These are phyloP conservation scores for Melitaea cinxia DNA, from an alignment of 1,140 invertebrate genomes.

Conservation along the genomic window DNA sequence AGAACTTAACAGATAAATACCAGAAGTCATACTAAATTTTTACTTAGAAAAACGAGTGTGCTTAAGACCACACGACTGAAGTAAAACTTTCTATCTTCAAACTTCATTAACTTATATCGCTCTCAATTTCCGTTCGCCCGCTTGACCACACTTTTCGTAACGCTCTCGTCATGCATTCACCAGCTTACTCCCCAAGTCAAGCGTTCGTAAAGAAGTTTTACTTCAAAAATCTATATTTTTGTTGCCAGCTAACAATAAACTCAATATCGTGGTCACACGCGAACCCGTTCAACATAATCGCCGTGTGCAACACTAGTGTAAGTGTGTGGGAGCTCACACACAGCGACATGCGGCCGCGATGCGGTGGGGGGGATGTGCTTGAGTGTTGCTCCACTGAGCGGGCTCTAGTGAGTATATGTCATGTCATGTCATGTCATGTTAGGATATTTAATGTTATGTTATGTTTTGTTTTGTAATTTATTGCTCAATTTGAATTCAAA, in stretches of 20 bases:
- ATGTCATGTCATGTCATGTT: not conserved
- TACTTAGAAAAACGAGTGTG: not conserved
- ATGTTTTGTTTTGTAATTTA: not conserved
- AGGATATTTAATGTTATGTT: not conserved
- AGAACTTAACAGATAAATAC: too few relatives aligned
- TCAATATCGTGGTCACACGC: constrained; percentile 46
- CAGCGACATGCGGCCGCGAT: constrained; percentile 51
- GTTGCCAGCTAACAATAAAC: constrained; percentile 30
- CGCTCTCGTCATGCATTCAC: too few relatives aligned
- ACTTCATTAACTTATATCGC: too few relatives aligned
- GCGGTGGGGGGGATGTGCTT: constrained; percentile 22
- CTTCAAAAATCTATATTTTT: not conserved
- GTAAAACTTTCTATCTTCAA: too few relatives aligned
- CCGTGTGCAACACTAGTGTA: constrained; percentile 25
- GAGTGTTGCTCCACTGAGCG: constrained; percentile 6
- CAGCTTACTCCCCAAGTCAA: too few relatives aligned
- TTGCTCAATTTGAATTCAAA: too few relatives aligned
- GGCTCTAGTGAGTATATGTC: constrained; percentile 9
- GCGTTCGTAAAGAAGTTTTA: not conserved
- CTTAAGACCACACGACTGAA: too few relatives aligned
- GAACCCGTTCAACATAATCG: constrained; percentile 48
- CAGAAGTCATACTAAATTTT: too few relatives aligned
- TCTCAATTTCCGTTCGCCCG: too few relatives aligned
- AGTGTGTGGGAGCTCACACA: constrained; percentile 46
- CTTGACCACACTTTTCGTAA: too few relatives aligned